Base-by-base conservation (phyloP, 2,113 vertebrate species). In the Pomatorhinus ruficollis region DNA sequence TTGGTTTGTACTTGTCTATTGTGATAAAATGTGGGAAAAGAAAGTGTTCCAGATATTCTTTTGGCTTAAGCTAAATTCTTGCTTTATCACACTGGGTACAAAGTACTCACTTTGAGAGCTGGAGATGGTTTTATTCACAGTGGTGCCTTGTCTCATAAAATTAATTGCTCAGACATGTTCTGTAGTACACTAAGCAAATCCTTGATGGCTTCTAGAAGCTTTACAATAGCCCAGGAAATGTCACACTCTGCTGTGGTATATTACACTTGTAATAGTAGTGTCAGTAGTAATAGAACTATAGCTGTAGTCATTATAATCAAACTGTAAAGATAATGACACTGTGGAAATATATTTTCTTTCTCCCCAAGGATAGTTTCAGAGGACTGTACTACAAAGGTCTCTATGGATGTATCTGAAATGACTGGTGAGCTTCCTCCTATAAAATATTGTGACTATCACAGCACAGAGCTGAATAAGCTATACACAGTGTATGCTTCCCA, bases 111-210 rank as follows among this genome's bases (percentile, higher is more conserved):
- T 96, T 79, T 76, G 90, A 93, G 91, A 93, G 22, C 65, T 89
- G 23, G 56, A 91, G 80, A 61, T 92, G 65, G 57, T 90, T 97
- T 86, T 90, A 93, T 95, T 95, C 95, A 82, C 92, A 94, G 72
- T 64, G 74, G 86, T 91, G 86, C 64, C 80, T 95, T 82, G 68
- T 96, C 86, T 93, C 37, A 89, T 92, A 92, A 96, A 96, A 97
- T 95, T 93, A 95, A 93, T 95, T 95, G 40, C 57, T 96, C 88
- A 84, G 74, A 79, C 65, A 82, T 84, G 86, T 95, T 78, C 95
- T 84, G 76, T 78, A 89, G 88, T 65, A 75, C 86, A 89, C 81
- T 92, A 76, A 93, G 86, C 64, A 97, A 95, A 95, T 93, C 83
- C 87, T 95, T 91, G 65, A 92, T 95, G 94, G 72, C 23, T 95